A percentile compares a stretch with the other conserved stretches of the same genome.
Evolutionary conservation across 92 coral and sea anemone species (phyloP).

Genomic region (Porites evermanni): DNA sequence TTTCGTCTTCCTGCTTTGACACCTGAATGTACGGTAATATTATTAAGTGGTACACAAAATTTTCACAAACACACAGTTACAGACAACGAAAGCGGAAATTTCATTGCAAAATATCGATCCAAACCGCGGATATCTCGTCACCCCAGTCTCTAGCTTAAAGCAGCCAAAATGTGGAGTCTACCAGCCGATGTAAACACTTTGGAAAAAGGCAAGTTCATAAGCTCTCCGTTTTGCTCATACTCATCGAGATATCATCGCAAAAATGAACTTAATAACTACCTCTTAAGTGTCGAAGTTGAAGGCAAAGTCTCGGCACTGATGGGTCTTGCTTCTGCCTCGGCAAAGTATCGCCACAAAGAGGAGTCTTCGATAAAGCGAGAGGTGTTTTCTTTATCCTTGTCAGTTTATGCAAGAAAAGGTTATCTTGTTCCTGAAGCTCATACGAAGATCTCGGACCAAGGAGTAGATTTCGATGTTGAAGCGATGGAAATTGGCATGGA

Average conservation of each 20-base stretch:
- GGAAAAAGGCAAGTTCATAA: no score
- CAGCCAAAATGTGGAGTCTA: no score
- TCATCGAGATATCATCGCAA: not conserved
- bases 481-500: conserved; percentile 14
- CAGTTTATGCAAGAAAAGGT: conserved; percentile 8
- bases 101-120: no score
- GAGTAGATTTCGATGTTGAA: conserved; percentile 9
- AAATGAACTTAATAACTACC: conserved; percentile 1
- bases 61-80: no score
- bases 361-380: not conserved
- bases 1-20: no score
- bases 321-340: conserved; percentile 17
- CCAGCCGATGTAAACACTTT: no score
- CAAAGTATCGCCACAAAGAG: not conserved
- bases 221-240: no score
- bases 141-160: no score
- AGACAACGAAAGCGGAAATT: no score
- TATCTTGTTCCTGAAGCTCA: not conserved
- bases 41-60: no score
- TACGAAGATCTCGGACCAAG: not conserved
- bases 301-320: conserved; percentile 6
- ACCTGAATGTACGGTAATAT: no score
- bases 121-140: no score
- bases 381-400: not conserved
- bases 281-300: not conserved